A percentile compares a stretch with the other conserved stretches of the same genome.
Conservation (phyloP, 1,140 invertebrate genomes). For the Drosophila gunungcola region DNA sequence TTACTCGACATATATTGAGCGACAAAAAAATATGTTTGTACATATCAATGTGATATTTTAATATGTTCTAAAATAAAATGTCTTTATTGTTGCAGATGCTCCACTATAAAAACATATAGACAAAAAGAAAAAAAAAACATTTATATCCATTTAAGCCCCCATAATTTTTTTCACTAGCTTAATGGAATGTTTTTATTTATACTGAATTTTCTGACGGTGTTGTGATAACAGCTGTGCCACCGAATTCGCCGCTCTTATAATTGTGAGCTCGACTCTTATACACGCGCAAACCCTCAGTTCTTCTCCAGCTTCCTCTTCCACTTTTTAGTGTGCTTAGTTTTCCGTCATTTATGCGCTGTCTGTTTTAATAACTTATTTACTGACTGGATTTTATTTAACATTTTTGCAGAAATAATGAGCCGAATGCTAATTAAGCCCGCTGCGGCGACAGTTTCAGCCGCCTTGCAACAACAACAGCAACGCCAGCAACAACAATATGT, state of each 20-base stretch:
- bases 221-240: slow-evolving; percentile 3
- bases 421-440: slow-evolving; percentile 47
- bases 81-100: too few species aligned
- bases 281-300: slow-evolving; percentile 6
- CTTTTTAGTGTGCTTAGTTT: neutral
- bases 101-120: too few species aligned
- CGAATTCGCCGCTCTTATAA: slow-evolving; percentile 10
- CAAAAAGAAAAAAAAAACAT: too few species aligned
- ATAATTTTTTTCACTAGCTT: too few species aligned
- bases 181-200: neutral
- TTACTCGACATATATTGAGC: too few species aligned
- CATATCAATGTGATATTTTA: too few species aligned
- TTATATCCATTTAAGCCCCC: too few species aligned
- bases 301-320: neutral
- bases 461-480: slow-evolving; percentile 33
- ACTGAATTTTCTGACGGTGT: neutral
- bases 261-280: slow-evolving; percentile 10
- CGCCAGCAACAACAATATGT: slow-evolving; percentile 55
- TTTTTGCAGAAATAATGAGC: slow-evolving; percentile 35
- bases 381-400: neutral
- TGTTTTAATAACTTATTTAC: neutral
- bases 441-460: slow-evolving; percentile 45
- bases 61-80: too few species aligned
- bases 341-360: neutral
- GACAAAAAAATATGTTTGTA: too few species aligned